These are phyloP conservation scores for Campaea margaritaria DNA, from an alignment of 2,888 invertebrate species.

Conservation along the genomic window DNA sequence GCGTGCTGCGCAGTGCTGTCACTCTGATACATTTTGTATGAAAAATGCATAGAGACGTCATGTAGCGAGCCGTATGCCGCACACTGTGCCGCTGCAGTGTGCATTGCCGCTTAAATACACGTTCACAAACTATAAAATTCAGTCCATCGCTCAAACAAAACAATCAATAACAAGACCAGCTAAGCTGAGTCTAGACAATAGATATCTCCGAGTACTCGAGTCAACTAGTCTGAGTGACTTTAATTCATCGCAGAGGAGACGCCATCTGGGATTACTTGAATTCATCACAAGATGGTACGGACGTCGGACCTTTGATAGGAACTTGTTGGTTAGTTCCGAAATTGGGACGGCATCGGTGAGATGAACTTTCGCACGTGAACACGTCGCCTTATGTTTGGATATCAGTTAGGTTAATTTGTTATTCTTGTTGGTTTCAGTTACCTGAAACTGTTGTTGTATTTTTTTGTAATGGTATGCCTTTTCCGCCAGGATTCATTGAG, in stretches of 20 bases:
- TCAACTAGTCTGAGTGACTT: conserved; percentile 66
- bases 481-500: too few species aligned
- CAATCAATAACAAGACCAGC: conserved; percentile 42
- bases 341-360: conserved; percentile 38
- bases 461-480: background rate
- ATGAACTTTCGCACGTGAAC: conserved; percentile 36
- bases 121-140: background rate
- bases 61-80: too few species aligned
- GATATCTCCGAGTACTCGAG: conserved; percentile 51
- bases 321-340: conserved; percentile 58
- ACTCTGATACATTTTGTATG: too few species aligned
- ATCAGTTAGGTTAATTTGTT: conserved; percentile 29
- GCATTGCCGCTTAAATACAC: background rate
- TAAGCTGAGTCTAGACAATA: conserved; percentile 50
- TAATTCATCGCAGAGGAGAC: conserved; percentile 65
- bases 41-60: too few species aligned
- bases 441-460: conserved; percentile 4
- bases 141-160: conserved; percentile 21
- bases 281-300: conserved; percentile 63
- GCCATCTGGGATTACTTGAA: conserved; percentile 75
- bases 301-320: conserved; percentile 62
- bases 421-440: conserved; percentile 1
- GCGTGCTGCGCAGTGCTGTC: too few species aligned
- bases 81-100: too few species aligned
- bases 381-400: conserved; percentile 33